Conservation (phyloP, 2,113 vertebrate genomes). For the Toxotes jaculatrix region DNA sequence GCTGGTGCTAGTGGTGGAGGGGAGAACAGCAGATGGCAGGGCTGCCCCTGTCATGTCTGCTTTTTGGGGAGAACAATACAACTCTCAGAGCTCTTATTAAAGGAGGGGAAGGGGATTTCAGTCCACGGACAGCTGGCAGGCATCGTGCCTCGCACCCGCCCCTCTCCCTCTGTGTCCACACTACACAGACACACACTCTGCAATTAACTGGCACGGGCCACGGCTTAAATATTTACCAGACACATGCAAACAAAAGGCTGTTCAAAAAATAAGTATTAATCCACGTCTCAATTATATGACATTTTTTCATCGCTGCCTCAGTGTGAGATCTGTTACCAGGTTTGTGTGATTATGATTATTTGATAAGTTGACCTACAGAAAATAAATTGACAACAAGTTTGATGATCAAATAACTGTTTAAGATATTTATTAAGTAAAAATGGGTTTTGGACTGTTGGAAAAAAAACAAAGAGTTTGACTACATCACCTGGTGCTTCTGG, state of each 20-base stretch:
- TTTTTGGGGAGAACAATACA: slow-evolving; percentile 86
- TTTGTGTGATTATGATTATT: no score
- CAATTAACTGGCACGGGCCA: slow-evolving; percentile 83
- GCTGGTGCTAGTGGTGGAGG: slow-evolving; percentile 41
- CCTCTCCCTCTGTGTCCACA: slow-evolving; percentile 68
- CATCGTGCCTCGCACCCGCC: slow-evolving; percentile 77
- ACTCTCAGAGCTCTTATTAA: slow-evolving; percentile 83
- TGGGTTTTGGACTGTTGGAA: neutral
- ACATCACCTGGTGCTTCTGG: neutral
- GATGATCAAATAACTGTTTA: neutral
- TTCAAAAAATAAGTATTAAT: slow-evolving; percentile 59
- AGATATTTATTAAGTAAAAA: neutral
- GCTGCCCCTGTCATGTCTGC: slow-evolving; percentile 82
- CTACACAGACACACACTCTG: slow-evolving; percentile 72
- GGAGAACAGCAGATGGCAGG: slow-evolving; percentile 85
- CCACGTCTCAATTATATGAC: slow-evolving; percentile 46
- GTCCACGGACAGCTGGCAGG: slow-evolving; percentile 85
- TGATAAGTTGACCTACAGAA: neutral
- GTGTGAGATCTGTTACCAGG: neutral
- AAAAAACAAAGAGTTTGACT: neutral
- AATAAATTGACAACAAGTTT: neutral
- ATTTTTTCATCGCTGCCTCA: neutral
- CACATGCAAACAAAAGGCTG: slow-evolving; percentile 74
- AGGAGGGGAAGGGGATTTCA: slow-evolving; percentile 78
- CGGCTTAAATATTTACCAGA: slow-evolving; percentile 84